A percentile compares a stretch with the other conserved stretches of the same genome.
Evolutionary conservation across 2,888 invertebrate species (phyloP).

Genomic region (Heterodera filipjevi): DNA sequence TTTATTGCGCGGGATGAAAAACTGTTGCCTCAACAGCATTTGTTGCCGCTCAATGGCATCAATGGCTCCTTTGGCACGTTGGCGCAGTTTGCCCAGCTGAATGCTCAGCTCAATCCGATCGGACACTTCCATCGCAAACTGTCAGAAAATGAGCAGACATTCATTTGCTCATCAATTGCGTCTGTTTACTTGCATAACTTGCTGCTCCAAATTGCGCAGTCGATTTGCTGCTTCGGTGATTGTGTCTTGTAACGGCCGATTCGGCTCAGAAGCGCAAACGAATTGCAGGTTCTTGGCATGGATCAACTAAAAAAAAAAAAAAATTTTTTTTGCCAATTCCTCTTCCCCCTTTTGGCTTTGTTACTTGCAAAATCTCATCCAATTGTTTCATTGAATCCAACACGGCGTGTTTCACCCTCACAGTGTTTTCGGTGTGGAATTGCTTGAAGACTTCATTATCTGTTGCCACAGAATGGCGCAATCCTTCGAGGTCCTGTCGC

Average conservation of each 20-base stretch:
- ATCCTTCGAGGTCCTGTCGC: slow-evolving; percentile 34
- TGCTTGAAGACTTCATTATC: slow-evolving; percentile 36
- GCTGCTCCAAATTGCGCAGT: slow-evolving; percentile 33
- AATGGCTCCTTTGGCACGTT: slow-evolving; percentile 33
- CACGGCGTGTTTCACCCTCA: slow-evolving; percentile 28
- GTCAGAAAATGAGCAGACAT: neutral
- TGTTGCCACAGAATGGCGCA: slow-evolving; percentile 30
- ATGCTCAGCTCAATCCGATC: slow-evolving; percentile 33
- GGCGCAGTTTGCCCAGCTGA: slow-evolving; percentile 27
- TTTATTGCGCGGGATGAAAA: slow-evolving; percentile 29
- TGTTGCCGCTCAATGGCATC: slow-evolving; percentile 26
- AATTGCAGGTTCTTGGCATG: slow-evolving; percentile 31
- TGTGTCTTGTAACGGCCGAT: slow-evolving; percentile 19
- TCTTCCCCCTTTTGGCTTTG: neutral
- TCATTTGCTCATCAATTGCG: neutral
- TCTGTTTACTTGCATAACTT: slow-evolving; percentile 39
- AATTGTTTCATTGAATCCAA: slow-evolving; percentile 39
- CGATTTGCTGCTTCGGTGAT: slow-evolving; percentile 30
- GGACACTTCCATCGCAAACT: slow-evolving; percentile 37
- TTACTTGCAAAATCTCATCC: slow-evolving; percentile 33
- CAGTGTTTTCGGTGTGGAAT: slow-evolving; percentile 38
- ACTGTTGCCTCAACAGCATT: slow-evolving; percentile 28
- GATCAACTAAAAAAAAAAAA: slow-evolving; percentile 32
- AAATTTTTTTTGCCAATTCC: neutral
- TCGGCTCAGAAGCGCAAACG: slow-evolving; percentile 5